Conservation (phyloP, 2,888 invertebrate genomes). For the Keiferia lycopersicella region DNA sequence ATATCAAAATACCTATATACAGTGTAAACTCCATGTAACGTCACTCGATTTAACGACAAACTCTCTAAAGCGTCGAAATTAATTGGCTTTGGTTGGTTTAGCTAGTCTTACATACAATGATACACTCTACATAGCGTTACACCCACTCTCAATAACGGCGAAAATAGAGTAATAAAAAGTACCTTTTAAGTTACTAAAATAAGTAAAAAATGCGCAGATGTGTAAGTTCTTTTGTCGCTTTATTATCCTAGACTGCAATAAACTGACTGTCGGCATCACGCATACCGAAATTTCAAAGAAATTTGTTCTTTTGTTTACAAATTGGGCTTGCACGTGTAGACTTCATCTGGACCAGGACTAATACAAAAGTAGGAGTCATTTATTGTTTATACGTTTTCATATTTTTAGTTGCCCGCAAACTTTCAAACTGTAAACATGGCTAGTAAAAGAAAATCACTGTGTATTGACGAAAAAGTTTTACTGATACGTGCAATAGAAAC, state of each 20-base stretch:
- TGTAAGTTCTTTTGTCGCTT: conserved; percentile 29
- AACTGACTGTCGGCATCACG: conserved; percentile 27
- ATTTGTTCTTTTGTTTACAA: conserved; percentile 32
- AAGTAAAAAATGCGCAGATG: conserved; percentile 28
- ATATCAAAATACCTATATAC: background rate
- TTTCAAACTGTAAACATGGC: conserved; percentile 17
- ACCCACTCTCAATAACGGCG: conserved; percentile 27
- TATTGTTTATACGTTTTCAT: background rate
- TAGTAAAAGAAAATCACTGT: background rate
- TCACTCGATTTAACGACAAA: conserved; percentile 23
- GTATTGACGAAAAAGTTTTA: background rate
- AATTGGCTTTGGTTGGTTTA: background rate
- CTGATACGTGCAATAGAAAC: no score
- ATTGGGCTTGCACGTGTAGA: conserved; percentile 28
- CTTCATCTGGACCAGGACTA: background rate
- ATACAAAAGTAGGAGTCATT: no score
- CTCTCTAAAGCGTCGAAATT: conserved; percentile 1
- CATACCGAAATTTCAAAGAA: conserved; percentile 31
- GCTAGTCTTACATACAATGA: background rate
- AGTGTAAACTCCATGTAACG: conserved; percentile 7
- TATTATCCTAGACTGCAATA: background rate
- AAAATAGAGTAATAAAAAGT: conserved; percentile 25
- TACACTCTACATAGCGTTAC: conserved; percentile 27
- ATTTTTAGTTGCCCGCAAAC: conserved; percentile 13
- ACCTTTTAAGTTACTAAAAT: conserved; percentile 28